A percentile compares a stretch with the other conserved stretches of the same genome.
These are phyloP conservation scores for Eulemur albifrons DNA, from an alignment of 2,797 vertebrate species.

Conservation along the genomic window DNA sequence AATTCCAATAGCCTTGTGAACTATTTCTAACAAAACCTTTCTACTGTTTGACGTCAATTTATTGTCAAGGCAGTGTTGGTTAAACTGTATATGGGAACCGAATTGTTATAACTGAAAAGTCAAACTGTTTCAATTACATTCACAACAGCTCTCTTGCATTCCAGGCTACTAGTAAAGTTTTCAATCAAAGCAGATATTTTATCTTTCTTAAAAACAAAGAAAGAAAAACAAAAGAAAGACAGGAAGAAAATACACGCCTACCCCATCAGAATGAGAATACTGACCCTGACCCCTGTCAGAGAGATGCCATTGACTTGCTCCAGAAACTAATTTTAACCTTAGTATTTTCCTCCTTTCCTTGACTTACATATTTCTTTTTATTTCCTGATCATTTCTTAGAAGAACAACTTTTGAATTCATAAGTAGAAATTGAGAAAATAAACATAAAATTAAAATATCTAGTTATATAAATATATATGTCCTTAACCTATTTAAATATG, in stretches of 20 bases:
- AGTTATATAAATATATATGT: background rate
- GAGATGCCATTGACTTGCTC: background rate
- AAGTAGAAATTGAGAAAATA: background rate
- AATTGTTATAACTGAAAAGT: background rate
- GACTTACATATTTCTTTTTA: background rate
- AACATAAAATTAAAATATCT: background rate
- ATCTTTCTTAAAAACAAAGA: background rate
- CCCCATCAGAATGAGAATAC: background rate
- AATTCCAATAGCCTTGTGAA: background rate
- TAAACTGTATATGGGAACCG: background rate
- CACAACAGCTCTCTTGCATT: background rate
- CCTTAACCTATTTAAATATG: conserved; percentile 16
- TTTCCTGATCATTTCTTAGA: background rate
- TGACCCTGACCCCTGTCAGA: background rate
- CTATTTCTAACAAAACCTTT: background rate
- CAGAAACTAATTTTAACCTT: background rate
- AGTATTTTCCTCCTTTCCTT: background rate
- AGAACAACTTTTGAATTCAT: background rate
- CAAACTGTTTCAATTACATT: background rate
- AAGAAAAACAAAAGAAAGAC: background rate
- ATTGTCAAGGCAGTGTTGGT: background rate
- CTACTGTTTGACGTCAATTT: background rate
- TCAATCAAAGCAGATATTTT: background rate
- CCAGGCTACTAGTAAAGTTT: background rate
- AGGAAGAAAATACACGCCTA: background rate